Base-by-base conservation (phyloP, 2,113 vertebrate genomes). In the Lepus timidus region DNA sequence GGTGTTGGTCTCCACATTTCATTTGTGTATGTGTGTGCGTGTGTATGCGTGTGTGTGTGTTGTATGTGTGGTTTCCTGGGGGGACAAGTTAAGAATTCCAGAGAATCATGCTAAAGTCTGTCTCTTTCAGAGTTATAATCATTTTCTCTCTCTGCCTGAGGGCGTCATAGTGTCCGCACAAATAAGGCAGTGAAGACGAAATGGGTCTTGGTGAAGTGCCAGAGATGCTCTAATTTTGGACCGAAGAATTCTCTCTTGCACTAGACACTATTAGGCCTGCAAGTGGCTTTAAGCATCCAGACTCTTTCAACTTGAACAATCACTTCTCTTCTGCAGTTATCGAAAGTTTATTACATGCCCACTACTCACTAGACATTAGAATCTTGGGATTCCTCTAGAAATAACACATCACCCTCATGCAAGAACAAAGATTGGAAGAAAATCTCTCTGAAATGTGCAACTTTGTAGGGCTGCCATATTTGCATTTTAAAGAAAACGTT, bases 401-500 rank as follows among this genome's bases (percentile, higher is more conserved):
- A 85, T 68, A 94, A 85, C 19, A 52, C 29, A 79, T 16, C n/a
- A n/a, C 78, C 91, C 9, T 84, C 64, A 23, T 23, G 10, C 70
- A 79, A 92, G 71, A 91, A 93, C 29, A 88, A 95, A 95, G 39
- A 82, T 36, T 88, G 70, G 85, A 91, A 94, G 49, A 95, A 85
- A 94, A 67, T 19, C 70, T 58, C 78, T 87, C 49, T 62, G 92
- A 96, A 95, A 90, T 16, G 31, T 75, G 65, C 67, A 86, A 52
- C 49, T 89, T 96, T 88, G 84, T 79, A 83, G 51, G 44, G 55
- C 64, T 92, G 27, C 49, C 84, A 55, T 93, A 95, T 95, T 97
- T 96, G 95, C 93, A 96, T 95, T 95, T 97, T 88, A 91, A 1
- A 70, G 82, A 96, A 97, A 96, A 95, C 71, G 96, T 86, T 96